A percentile compares a stretch with the other conserved stretches of the same genome.
These are phyloP conservation scores for Camponotus vicinus DNA, from an alignment of 1,140 invertebrate species.

Conservation along the genomic window DNA sequence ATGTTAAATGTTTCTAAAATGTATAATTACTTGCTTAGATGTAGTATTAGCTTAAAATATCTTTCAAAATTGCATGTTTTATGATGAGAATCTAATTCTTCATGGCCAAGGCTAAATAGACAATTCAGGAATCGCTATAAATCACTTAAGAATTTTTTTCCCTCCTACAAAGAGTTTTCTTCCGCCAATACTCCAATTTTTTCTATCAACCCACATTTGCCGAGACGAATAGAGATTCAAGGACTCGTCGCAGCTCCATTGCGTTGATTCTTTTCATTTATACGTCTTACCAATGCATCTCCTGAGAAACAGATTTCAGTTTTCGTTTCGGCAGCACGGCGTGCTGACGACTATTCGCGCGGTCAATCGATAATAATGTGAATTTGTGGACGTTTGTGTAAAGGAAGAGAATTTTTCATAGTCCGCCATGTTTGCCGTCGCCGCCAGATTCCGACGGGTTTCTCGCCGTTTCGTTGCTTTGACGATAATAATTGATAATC, in stretches of 20 bases:
- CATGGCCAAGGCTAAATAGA: conserved; percentile 54
- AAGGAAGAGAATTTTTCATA: neutral
- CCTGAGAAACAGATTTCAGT: conserved; percentile 71
- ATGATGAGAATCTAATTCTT: neutral
- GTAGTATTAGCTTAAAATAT: neutral
- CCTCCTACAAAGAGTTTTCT: conserved; percentile 77
- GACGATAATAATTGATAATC: neutral
- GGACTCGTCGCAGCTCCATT: conserved; percentile 76
- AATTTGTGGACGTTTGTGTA: neutral
- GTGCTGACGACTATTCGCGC: conserved; percentile 52
- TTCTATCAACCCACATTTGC: conserved; percentile 70
- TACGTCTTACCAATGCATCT: conserved; percentile 50
- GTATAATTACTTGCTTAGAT: neutral
- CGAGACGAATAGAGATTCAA: conserved; percentile 81
- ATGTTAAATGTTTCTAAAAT: neutral
- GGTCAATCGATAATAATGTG: conserved; percentile 1
- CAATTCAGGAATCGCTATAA: conserved; percentile 54
- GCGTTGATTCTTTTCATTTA: conserved; percentile 68
- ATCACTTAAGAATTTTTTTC: conserved; percentile 63
- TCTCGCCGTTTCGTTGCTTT: neutral
- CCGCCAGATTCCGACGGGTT: neutral
- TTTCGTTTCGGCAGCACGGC: conserved; percentile 69
- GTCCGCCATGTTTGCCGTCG: neutral
- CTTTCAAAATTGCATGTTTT: neutral
- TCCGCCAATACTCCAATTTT: conserved; percentile 86